Conservation (phyloP, 92 coral and sea anemone genomes). For the Plumapathes pennacea region DNA sequence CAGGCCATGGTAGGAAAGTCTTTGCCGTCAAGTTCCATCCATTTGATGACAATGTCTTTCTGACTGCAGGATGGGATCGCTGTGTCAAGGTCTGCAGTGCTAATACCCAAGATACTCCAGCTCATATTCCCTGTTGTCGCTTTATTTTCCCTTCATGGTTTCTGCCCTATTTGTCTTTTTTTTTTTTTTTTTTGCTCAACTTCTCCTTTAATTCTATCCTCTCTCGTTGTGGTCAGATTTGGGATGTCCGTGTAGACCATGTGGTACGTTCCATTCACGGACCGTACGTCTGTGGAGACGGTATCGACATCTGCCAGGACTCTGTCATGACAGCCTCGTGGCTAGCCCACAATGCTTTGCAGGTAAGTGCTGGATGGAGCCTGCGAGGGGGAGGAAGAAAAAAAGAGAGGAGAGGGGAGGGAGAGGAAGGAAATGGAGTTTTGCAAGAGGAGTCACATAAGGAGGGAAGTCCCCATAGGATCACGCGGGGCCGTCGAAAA, state of each 20-base stretch:
- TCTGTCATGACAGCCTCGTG: slow-evolving; percentile 90
- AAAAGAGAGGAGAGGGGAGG: too few species aligned
- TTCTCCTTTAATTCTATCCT: not conserved
- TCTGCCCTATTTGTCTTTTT: not conserved
- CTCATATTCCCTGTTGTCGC: not conserved
- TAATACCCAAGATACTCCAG: not conserved
- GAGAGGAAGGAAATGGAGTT: too few species aligned
- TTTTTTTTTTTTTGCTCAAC: not conserved
- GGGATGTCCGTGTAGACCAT: slow-evolving; percentile 93
- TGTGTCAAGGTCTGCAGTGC: slow-evolving; percentile 71
- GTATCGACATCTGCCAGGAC: slow-evolving; percentile 88
- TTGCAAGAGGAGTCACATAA: too few species aligned
- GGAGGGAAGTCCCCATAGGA: too few species aligned
- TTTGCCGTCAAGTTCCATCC: slow-evolving; percentile 93
- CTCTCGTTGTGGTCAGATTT: slow-evolving; percentile 45
- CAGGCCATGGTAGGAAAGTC: slow-evolving; percentile 95
- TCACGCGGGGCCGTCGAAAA: too few species aligned
- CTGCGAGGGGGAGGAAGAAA: too few species aligned
- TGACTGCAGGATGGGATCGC: slow-evolving; percentile 98
- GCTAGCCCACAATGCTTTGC: slow-evolving; percentile 88
- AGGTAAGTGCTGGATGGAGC: slow-evolving; percentile 62
- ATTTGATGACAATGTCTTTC: slow-evolving; percentile 93
- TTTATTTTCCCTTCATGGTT: not conserved
- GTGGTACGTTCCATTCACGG: slow-evolving; percentile 89
- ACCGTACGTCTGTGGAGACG: slow-evolving; percentile 98